These are phyloP conservation scores for Limonius californicus DNA, from an alignment of 1,140 invertebrate genomes.

Conservation along the genomic window DNA sequence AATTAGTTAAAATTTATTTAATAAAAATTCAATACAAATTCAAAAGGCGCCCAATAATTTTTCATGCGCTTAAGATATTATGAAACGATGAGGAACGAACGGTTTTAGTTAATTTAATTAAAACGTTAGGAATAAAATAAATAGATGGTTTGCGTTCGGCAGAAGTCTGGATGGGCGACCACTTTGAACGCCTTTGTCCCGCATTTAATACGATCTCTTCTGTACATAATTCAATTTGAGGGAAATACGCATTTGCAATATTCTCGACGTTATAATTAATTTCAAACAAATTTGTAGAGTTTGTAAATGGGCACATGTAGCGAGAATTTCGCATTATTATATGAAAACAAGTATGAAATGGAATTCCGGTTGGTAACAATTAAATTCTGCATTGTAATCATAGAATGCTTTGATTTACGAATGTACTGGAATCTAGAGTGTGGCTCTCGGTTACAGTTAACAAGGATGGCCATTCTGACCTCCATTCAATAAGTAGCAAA, in stretches of 20 bases:
- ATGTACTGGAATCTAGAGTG: conserved; percentile 15
- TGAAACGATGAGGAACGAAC: too few relatives aligned
- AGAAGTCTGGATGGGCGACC: too few relatives aligned
- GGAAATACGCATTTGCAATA: conserved; percentile 3
- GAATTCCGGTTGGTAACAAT: conserved; percentile 17
- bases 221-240: conserved; percentile 9
- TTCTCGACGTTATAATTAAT: conserved; percentile 15
- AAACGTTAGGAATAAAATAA: too few relatives aligned
- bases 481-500: conserved; percentile 36
- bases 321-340: conserved; percentile 17
- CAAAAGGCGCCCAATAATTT: too few relatives aligned
- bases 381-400: conserved; percentile 18
- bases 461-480: conserved; percentile 31
- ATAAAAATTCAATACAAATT: too few relatives aligned
- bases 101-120: too few relatives aligned
- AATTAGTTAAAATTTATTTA: too few relatives aligned
- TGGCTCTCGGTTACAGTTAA: conserved; percentile 29
- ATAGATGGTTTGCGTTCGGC: too few relatives aligned
- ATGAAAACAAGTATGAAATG: conserved; percentile 17
- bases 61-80: too few relatives aligned
- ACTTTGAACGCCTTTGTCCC: too few relatives aligned
- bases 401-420: conserved; percentile 18
- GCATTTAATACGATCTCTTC: too few relatives aligned
- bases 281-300: conserved; percentile 14
- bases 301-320: conserved; percentile 11